These are phyloP conservation scores for Deroptyus accipitrinus DNA, from an alignment of 2,113 vertebrate genomes.

Conservation along the genomic window DNA sequence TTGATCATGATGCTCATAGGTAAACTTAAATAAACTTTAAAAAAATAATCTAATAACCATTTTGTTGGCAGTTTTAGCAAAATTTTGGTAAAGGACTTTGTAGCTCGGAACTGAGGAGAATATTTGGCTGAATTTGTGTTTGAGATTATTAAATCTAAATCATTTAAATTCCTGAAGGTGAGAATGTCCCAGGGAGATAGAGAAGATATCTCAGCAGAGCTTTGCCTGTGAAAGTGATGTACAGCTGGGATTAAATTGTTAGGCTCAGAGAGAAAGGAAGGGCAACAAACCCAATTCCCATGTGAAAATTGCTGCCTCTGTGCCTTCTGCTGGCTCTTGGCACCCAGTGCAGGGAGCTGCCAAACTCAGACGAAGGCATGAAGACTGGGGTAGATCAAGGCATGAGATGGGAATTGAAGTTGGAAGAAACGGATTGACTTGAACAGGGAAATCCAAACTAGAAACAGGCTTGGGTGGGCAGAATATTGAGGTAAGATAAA, in stretches of 20 bases:
- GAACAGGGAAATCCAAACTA: background rate
- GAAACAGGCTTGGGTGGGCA: background rate
- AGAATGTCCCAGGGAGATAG: background rate
- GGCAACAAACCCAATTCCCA: background rate
- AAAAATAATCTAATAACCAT: background rate
- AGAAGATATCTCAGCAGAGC: background rate
- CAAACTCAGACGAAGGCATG: background rate
- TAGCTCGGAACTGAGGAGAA: background rate
- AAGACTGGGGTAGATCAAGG: background rate
- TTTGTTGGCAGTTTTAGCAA: background rate
- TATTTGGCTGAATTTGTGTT: background rate
- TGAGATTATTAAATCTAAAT: background rate
- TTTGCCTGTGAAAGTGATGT: background rate
- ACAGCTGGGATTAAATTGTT: background rate
- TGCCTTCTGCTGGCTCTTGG: background rate
- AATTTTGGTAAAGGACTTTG: background rate
- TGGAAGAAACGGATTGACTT: background rate
- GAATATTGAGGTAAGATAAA: background rate
- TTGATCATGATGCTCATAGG: background rate
- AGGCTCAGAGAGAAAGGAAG: background rate
- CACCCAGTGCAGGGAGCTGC: background rate
- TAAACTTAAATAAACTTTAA: background rate
- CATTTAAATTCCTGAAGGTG: background rate
- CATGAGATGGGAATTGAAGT: background rate
- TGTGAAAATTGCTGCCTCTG: background rate